Percentiles rank a stretch among this genome's conserved stretches.
Conservation (phyloP, 2,113 vertebrate genomes). For the Anas platyrhynchos region DNA sequence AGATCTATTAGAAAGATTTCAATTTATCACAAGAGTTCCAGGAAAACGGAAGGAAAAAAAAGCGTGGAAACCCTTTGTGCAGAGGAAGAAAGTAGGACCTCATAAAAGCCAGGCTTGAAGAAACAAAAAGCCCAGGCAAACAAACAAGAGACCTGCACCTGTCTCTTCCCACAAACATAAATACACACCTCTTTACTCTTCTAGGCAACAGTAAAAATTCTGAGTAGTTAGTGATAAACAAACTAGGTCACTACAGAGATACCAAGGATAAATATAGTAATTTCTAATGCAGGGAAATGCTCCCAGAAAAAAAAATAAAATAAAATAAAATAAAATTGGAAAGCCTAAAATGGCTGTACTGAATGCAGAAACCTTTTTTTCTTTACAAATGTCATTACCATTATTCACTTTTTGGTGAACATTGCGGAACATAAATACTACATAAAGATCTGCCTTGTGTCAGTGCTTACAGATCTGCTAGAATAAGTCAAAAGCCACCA, state of each 20-base stretch:
- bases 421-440: not conserved
- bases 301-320: not conserved
- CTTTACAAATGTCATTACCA: not conserved
- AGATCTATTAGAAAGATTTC: constrained; percentile 13
- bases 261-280: not conserved
- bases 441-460: not conserved
- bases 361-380: not conserved
- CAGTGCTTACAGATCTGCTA: not conserved
- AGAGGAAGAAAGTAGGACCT: not conserved
- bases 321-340: not conserved
- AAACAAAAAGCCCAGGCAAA: not conserved
- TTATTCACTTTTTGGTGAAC: not conserved
- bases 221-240: not conserved
- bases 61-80: not conserved
- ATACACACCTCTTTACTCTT: not conserved
- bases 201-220: not conserved
- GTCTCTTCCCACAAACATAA: not conserved
- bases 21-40: not conserved
- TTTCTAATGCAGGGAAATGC: not conserved
- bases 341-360: not conserved
- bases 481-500: not conserved
- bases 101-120: not conserved
- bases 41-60: not conserved
- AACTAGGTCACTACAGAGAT: not conserved
- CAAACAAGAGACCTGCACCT: not conserved